Conservation (phyloP, 2,888 invertebrate genomes). For the Cinara cedri region DNA sequence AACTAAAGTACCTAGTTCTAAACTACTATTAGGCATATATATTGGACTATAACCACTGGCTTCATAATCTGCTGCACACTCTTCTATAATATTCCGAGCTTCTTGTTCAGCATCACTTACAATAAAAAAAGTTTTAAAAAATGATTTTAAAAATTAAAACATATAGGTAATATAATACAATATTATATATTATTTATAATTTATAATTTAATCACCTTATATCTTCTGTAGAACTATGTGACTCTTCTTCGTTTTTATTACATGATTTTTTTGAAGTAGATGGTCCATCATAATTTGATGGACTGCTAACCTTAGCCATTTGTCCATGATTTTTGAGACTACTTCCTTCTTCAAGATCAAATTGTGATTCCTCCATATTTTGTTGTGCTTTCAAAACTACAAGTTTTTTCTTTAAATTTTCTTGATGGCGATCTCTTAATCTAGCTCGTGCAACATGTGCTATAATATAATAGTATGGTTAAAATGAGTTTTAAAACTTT, state of each 20-base stretch:
- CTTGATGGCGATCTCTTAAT: constrained; percentile 89
- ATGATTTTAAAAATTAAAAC: not conserved
- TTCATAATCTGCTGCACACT: constrained; percentile 70
- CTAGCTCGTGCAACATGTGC: constrained; percentile 94
- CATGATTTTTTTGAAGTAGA: constrained; percentile 35
- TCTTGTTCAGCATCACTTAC: constrained; percentile 53
- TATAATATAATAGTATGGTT: constrained; percentile 61
- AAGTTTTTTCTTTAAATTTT: constrained; percentile 84
- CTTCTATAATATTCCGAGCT: constrained; percentile 39
- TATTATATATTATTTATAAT: no score
- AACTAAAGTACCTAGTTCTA: constrained; percentile 79
- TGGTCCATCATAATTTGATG: not conserved
- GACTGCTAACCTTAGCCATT: not conserved
- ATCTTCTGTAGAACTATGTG: constrained; percentile 40
- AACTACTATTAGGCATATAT: constrained; percentile 69
- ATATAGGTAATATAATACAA: not conserved
- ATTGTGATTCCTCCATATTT: constrained; percentile 66
- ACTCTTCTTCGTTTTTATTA: not conserved
- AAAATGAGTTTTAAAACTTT: no score
- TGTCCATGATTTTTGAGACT: constrained; percentile 2
- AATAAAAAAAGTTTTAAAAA: constrained; percentile 28
- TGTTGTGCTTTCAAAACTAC: constrained; percentile 87
- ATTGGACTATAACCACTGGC: constrained; percentile 85
- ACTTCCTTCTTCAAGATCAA: constrained; percentile 58
- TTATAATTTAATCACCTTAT: constrained; percentile 21